These are phyloP conservation scores for Ibycter americanus DNA, from an alignment of 2,797 vertebrate genomes.

Conservation along the genomic window DNA sequence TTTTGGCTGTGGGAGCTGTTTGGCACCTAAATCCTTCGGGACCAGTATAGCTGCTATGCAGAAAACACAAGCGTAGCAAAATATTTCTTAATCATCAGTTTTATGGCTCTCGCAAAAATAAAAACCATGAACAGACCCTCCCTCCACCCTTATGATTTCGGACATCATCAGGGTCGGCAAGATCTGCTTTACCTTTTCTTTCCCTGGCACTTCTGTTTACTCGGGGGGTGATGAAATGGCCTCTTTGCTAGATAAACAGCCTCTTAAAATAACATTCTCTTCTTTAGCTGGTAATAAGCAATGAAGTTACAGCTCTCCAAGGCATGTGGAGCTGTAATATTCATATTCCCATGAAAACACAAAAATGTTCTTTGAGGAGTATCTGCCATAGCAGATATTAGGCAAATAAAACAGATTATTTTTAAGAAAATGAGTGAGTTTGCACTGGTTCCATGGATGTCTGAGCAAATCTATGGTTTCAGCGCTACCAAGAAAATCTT, in stretches of 20 bases:
- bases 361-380: too few relatives aligned
- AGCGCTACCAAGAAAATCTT: not conserved
- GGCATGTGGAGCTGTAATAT: not conserved
- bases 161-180: not conserved
- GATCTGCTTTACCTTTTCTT: not conserved
- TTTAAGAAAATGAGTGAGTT: not conserved
- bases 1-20: not conserved
- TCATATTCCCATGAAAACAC: too few relatives aligned
- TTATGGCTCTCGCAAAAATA: not conserved
- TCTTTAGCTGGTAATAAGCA: not conserved
- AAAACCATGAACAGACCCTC: not conserved
- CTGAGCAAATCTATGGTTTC: not conserved
- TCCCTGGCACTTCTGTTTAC: not conserved
- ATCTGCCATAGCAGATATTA: too few relatives aligned
- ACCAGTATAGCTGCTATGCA: rapidly evolving
- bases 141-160: not conserved
- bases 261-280: not conserved
- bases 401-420: not conserved
- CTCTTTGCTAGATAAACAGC: not conserved
- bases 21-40: not conserved
- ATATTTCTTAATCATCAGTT: not conserved
- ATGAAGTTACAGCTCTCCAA: not conserved
- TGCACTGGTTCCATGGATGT: not conserved
- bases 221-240: not conserved
- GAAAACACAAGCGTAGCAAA: rapidly evolving